A percentile compares a stretch with the other conserved stretches of the same genome.
Evolutionary conservation across 2,113 vertebrate species (phyloP).

Genomic region (Tachycineta bicolor): DNA sequence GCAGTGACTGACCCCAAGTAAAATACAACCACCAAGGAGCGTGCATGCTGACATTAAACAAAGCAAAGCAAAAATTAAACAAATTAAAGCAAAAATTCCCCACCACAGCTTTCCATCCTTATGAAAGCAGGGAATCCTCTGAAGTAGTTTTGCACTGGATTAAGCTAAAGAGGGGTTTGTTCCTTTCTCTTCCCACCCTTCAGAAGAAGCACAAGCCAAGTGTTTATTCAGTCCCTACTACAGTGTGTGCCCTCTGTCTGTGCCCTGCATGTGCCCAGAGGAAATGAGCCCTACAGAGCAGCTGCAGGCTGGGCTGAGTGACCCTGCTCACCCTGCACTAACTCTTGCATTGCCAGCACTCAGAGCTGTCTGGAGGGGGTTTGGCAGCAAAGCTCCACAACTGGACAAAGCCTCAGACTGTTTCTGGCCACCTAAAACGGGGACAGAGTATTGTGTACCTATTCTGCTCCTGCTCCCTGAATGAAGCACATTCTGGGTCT

Average conservation of each 20-base stretch:
- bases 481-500: not conserved
- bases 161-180: not conserved
- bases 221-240: not conserved
- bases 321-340: not conserved
- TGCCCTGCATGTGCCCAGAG: not conserved
- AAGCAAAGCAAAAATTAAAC: too few relatives aligned
- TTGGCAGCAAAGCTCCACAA: not conserved
- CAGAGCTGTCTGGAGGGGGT: rapidly evolving
- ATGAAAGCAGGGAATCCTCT: not conserved
- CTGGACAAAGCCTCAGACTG: not conserved
- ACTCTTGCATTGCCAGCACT: not conserved
- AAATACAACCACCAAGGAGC: not conserved
- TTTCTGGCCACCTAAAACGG: not conserved
- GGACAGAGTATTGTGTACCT: not conserved
- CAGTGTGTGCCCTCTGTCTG: not conserved
- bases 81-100: not conserved
- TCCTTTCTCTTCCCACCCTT: not conserved
- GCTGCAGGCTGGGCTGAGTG: not conserved
- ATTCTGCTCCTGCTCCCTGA: not conserved
- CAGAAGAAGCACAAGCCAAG: not conserved
- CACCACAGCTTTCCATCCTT: rapidly evolving
- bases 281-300: not conserved
- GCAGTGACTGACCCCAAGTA: not conserved
- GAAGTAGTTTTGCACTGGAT: not conserved
- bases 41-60: not conserved